phyloP scores from a whole-genome alignment of 2,888 invertebrate genomes.

The Eupeodes latifasciatus region DNA sequence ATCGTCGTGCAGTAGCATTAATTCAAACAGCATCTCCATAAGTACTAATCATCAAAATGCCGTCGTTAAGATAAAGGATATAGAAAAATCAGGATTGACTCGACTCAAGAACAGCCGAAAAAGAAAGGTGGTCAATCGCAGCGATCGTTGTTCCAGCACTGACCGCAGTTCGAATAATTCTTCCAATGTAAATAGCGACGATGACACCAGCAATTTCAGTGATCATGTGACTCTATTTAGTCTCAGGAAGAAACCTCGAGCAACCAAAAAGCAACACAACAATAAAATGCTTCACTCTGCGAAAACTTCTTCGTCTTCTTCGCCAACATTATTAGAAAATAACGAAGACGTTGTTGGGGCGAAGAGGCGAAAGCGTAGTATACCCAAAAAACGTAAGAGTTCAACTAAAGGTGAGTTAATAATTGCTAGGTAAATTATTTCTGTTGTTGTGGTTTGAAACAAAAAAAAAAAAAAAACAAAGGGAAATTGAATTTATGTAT shows the following conservation, averaged over 20 bases:
- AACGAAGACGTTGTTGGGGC: slow-evolving; percentile 63
- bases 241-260: slow-evolving; percentile 55
- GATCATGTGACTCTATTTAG: slow-evolving; percentile 54
- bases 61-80: slow-evolving; percentile 49
- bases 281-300: slow-evolving; percentile 42
- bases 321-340: slow-evolving; percentile 23
- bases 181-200: slow-evolving; percentile 52
- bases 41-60: slow-evolving; percentile 36
- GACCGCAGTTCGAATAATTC: slow-evolving; percentile 68
- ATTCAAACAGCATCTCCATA: slow-evolving; percentile 54
- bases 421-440: slow-evolving; percentile 63
- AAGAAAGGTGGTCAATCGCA: slow-evolving; percentile 54
- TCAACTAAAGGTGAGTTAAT: slow-evolving; percentile 73
- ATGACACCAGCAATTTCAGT: slow-evolving; percentile 53
- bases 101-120: slow-evolving; percentile 21
- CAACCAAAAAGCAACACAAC: slow-evolving; percentile 47
- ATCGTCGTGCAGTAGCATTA: slow-evolving; percentile 71
- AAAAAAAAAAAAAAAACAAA: neutral
- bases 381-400: slow-evolving; percentile 70
- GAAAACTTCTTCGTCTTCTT: slow-evolving; percentile 27
- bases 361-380: slow-evolving; percentile 65
- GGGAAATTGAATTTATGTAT: slow-evolving; percentile 28
- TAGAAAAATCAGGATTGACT: slow-evolving; percentile 25
- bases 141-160: slow-evolving; percentile 67
- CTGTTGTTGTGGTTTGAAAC: slow-evolving; percentile 18